Conservation (phyloP, 2,113 vertebrate species). For the Alligator sinensis region DNA sequence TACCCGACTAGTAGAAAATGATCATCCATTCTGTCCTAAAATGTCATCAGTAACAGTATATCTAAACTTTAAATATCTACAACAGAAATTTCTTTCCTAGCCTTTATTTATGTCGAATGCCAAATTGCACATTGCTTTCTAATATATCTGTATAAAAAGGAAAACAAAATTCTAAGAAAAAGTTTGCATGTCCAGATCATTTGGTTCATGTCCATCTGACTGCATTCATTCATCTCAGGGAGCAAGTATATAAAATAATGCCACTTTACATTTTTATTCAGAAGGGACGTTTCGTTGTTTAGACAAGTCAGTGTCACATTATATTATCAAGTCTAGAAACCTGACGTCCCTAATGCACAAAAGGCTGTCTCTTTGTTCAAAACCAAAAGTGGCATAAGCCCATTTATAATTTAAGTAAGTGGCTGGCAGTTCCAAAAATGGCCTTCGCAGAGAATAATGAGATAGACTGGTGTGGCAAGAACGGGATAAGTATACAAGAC, state of each 20-base stretch:
- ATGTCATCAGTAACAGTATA: not conserved
- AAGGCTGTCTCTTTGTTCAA: constrained; percentile 25
- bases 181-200: not conserved
- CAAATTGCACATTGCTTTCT: not conserved
- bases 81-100: not conserved
- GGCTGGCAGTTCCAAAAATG: constrained; percentile 45
- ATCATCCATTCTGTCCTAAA: not conserved
- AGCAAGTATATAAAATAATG: constrained; percentile 2
- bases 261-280: constrained; percentile 35
- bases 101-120: not conserved
- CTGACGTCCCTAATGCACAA: not conserved
- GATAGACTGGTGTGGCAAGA: constrained; percentile 11
- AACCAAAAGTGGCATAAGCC: constrained; percentile 51
- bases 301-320: constrained; percentile 8
- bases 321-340: not conserved
- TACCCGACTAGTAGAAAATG: not conserved
- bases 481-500: constrained; percentile 30
- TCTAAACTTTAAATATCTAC: not conserved
- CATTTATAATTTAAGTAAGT: constrained; percentile 58
- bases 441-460: constrained; percentile 44
- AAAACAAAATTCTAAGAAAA: not conserved
- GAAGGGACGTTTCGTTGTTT: not conserved
- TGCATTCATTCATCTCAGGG: constrained; percentile 1
- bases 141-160: not conserved
- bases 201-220: not conserved